Evolutionary conservation across 2,113 vertebrate genomes (phyloP).

Genomic region (Bubo scandiacus): DNA sequence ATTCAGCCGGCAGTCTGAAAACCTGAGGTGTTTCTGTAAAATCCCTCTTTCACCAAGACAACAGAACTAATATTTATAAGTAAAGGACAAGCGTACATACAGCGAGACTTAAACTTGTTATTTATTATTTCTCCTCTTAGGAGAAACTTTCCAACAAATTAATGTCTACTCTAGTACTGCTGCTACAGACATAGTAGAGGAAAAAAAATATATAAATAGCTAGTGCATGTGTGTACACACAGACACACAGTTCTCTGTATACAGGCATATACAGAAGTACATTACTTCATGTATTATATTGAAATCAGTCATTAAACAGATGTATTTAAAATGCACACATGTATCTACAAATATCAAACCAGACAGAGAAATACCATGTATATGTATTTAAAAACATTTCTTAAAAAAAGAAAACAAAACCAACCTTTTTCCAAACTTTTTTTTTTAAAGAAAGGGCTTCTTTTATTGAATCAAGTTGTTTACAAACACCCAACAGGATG

Average conservation of each 20-base stretch:
- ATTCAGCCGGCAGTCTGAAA: background rate
- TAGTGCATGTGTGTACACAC: background rate
- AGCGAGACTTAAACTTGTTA: background rate
- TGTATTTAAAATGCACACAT: background rate
- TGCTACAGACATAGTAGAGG: background rate
- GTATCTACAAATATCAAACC: background rate
- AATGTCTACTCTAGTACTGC: background rate
- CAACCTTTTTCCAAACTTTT: background rate
- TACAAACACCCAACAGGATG: background rate
- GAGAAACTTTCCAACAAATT: background rate
- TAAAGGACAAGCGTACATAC: background rate
- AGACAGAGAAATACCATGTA: background rate
- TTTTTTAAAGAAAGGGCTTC: background rate
- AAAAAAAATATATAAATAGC: background rate
- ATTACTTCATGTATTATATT: background rate
- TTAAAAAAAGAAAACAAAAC: background rate
- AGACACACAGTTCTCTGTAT: background rate
- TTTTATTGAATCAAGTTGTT: background rate
- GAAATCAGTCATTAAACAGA: background rate
- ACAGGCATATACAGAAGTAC: background rate
- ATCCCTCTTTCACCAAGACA: background rate
- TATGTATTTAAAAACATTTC: background rate
- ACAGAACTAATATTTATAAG: background rate
- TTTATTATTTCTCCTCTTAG: background rate
- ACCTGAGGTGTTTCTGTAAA: background rate